phyloP scores from a whole-genome alignment of 2,888 invertebrate genomes.

The Cephonodes hylas region DNA sequence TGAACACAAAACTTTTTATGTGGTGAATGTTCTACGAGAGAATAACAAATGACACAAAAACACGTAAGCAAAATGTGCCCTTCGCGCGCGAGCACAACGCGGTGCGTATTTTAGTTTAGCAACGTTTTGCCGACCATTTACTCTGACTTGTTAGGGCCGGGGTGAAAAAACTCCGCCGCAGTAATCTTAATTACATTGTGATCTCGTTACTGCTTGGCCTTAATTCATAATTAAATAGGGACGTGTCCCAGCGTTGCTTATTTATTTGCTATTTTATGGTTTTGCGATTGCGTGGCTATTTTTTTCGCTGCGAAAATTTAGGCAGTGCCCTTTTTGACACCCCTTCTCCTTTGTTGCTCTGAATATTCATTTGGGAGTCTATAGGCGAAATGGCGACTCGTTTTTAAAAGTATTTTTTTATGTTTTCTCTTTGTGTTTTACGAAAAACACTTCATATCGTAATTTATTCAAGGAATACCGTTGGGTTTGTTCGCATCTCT shows the following conservation, averaged over 20 bases:
- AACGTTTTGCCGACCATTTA: slow-evolving; percentile 63
- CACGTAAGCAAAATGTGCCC: background rate
- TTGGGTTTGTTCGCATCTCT: background rate
- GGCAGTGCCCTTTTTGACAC: slow-evolving; percentile 60
- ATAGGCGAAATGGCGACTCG: slow-evolving; percentile 69
- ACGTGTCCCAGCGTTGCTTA: slow-evolving; percentile 69
- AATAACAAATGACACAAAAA: slow-evolving; percentile 5
- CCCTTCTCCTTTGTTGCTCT: slow-evolving; percentile 69
- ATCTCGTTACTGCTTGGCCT: slow-evolving; percentile 75
- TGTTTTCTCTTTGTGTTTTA: slow-evolving; percentile 50
- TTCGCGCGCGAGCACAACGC: slow-evolving; percentile 41
- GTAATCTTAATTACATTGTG: slow-evolving; percentile 81
- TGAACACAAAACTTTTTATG: background rate
- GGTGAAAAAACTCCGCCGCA: slow-evolving; percentile 69
- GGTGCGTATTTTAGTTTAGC: slow-evolving; percentile 48
- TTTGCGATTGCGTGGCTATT: slow-evolving; percentile 60
- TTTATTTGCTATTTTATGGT: slow-evolving; percentile 77
- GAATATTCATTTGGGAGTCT: slow-evolving; percentile 77
- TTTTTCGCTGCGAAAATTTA: slow-evolving; percentile 61
- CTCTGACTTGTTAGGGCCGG: slow-evolving; percentile 58
- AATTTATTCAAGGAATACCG: slow-evolving; percentile 2
- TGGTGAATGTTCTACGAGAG: background rate
- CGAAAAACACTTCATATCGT: slow-evolving; percentile 6
- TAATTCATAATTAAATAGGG: slow-evolving; percentile 80
- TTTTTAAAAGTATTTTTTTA: slow-evolving; percentile 68